Conservation (phyloP, 2,113 vertebrate species). For the Porphyrio hochstetteri region DNA sequence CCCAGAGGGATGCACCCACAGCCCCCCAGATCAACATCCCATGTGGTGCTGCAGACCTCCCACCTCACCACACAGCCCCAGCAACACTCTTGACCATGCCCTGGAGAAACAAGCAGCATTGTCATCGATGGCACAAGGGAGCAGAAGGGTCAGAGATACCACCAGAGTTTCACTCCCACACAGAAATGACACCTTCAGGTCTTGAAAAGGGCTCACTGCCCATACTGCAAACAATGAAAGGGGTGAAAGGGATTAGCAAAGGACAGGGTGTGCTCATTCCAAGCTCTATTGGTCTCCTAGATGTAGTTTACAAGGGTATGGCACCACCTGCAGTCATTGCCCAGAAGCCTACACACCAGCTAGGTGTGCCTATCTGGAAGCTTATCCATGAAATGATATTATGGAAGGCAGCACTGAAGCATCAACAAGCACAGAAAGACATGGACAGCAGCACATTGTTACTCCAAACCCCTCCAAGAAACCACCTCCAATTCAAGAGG, state of each 20-base stretch:
- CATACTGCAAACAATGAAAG: no score
- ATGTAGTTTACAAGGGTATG: no score
- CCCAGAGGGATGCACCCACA: not conserved
- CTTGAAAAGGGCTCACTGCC: no score
- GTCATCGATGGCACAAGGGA: not conserved
- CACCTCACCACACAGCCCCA: not conserved
- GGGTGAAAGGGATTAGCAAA: no score
- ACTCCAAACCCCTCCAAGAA: not conserved
- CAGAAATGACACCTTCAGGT: not conserved
- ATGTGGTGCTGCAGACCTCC: not conserved
- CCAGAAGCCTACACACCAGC: no score
- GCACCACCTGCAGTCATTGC: not conserved
- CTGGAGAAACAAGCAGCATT: not conserved
- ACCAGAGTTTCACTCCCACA: not conserved
- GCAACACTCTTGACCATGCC: not conserved
- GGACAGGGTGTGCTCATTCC: not conserved
- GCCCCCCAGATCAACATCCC: no score
- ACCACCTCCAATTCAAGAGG: not conserved
- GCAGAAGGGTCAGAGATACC: not conserved
- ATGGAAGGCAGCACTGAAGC: not conserved
- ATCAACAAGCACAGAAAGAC: not conserved
- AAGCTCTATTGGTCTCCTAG: no score
- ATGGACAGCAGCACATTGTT: not conserved
- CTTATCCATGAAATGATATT: not conserved
- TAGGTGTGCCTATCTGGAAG: not conserved